Evolutionary conservation across 2,797 vertebrate genomes (phyloP), one percentile per base, ranked within the genome.

Genomic region (Salmo trutta): DNA sequence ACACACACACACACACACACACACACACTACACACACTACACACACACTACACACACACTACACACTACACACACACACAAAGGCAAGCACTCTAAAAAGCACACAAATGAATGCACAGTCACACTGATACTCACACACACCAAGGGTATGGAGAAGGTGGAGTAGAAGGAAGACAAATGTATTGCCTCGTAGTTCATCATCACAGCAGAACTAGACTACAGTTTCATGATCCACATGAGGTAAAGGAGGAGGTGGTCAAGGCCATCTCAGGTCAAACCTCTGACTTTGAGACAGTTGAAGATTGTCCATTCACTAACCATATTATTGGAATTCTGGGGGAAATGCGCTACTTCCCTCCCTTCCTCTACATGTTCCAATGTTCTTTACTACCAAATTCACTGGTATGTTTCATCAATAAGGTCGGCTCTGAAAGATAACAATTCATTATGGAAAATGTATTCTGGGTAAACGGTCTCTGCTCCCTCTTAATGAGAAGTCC

Each of bases 381-480:
- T 47, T 47, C 41, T 68, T 29, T 4, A 24, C 14, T 29, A 65
- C 14, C 5, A 0, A 29, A 15, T 47, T 47, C 41, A 47, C 41
- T 47, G 41, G 41, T 12, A 47, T 15, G 24, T 29, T 27, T 66
- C n/a, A 66, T 29, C 27, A 27, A 66, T 27, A 27, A 66, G 64
- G 54, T 19, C 24, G 14, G 27, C 41, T 66, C 24, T 24, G 7
- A 24, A 21, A 65, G 24, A 36, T 16, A 66, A n/a, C 21, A 24
- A 7, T 88, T 85, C 81, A 54, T 47, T 47, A 47, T 47, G 75
- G 83, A 82, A 53, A 78, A 77, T 85, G 79, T 89, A 29, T 76
- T 68, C 51, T 85, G 54, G 10, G 75, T 80, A 74, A 81, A 83
- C 73, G 14, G 74, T 72, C 66, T 78, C 41, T 47, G 41, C 41